phyloP scores from a whole-genome alignment of 1,140 invertebrate species.

The Pseudomyrmex concolor region DNA sequence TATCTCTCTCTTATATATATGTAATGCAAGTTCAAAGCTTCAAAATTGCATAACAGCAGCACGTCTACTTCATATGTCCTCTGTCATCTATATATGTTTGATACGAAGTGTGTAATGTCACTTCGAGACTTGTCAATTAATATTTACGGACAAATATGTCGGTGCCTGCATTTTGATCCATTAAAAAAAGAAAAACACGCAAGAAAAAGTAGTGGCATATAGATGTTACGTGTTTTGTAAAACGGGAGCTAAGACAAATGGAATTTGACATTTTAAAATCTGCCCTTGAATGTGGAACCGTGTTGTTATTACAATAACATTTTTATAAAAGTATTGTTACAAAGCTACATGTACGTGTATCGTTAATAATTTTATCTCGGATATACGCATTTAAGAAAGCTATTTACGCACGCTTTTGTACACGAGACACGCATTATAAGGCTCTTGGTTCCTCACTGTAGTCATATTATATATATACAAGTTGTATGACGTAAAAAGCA shows the following conservation, averaged over 20 bases:
- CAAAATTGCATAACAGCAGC: constrained; percentile 41
- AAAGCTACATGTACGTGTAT: constrained; percentile 7
- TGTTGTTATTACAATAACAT: constrained; percentile 32
- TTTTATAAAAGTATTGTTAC: constrained; percentile 52
- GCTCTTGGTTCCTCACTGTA: no score
- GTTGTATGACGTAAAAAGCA: no score
- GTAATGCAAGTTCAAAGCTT: constrained; percentile 41
- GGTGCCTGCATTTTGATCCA: constrained; percentile 82
- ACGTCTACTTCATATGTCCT: constrained; percentile 13
- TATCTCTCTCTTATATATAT: background rate
- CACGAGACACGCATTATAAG: constrained; percentile 39
- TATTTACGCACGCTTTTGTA: constrained; percentile 35
- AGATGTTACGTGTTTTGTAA: constrained; percentile 23
- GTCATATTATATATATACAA: constrained; percentile 1
- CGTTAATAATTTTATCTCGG: constrained; percentile 28
- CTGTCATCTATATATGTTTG: constrained; percentile 14
- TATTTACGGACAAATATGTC: constrained; percentile 76
- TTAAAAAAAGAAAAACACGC: constrained; percentile 1
- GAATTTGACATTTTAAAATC: constrained; percentile 32
- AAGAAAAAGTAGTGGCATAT: constrained; percentile 32
- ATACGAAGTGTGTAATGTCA: constrained; percentile 14
- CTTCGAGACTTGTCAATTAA: constrained; percentile 60
- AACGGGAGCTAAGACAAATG: constrained; percentile 30
- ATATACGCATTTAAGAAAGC: constrained; percentile 22
- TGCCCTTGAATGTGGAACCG: constrained; percentile 26